These are phyloP conservation scores for Laspeyria flexula DNA, from an alignment of 2,888 invertebrate genomes.

Conservation along the genomic window DNA sequence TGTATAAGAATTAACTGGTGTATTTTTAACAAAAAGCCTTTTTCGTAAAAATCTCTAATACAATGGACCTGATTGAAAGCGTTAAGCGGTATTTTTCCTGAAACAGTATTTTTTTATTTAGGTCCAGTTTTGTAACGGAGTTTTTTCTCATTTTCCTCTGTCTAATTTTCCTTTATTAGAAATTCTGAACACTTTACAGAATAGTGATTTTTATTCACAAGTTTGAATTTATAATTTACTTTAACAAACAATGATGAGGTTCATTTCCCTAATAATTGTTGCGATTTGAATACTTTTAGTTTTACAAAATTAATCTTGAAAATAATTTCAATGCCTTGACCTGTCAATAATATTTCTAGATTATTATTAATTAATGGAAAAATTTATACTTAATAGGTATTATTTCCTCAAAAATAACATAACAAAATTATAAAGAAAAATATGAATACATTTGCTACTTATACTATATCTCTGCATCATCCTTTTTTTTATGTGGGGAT, in stretches of 20 bases:
- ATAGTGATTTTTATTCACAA: background rate
- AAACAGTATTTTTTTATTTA: background rate
- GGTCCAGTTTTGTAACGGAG: background rate
- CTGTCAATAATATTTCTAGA: no score
- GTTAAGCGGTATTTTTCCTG: background rate
- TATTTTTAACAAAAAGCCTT: no score
- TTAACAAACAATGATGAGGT: background rate
- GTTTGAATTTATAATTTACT: background rate
- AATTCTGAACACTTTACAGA: background rate
- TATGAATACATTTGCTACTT: no score
- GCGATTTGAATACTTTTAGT: background rate
- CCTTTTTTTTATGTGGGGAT: no score
- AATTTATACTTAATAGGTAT: no score
- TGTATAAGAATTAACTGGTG: no score
- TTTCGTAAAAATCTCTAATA: background rate
- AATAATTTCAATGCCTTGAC: no score
- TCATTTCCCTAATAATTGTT: background rate
- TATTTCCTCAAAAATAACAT: no score
- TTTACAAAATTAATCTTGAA: no score
- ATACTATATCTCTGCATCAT: no score
- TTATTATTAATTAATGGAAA: no score
- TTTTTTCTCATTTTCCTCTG: background rate
- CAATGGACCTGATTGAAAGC: background rate
- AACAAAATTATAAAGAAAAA: no score
- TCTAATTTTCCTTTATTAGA: background rate